Evolutionary conservation across 2,113 vertebrate species (phyloP).

Genomic region (Heterotis niloticus): DNA sequence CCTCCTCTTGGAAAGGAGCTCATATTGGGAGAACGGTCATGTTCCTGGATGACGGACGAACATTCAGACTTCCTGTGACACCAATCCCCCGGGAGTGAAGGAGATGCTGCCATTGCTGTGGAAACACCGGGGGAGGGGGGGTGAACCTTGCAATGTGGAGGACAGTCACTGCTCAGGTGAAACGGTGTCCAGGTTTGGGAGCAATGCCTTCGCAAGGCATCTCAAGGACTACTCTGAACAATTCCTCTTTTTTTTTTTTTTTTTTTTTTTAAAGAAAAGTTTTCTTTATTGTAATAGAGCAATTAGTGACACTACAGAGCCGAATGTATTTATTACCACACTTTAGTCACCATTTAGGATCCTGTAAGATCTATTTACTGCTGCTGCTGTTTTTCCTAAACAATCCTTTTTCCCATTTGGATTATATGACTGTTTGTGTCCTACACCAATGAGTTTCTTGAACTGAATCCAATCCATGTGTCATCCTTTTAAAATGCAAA

Average conservation of each 20-base stretch:
- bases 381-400: slow-evolving; percentile 68
- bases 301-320: slow-evolving; percentile 67
- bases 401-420: slow-evolving; percentile 25
- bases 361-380: slow-evolving; percentile 61
- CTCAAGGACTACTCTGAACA: slow-evolving; percentile 46
- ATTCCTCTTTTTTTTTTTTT: no score
- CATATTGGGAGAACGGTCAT: slow-evolving; percentile 60
- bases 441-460: slow-evolving; percentile 32
- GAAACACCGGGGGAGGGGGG: slow-evolving; percentile 40
- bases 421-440: slow-evolving; percentile 30
- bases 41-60: slow-evolving; percentile 54
- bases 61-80: slow-evolving; percentile 48
- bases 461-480: slow-evolving; percentile 28
- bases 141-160: slow-evolving; percentile 34
- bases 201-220: slow-evolving; percentile 43
- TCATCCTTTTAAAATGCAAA: slow-evolving; percentile 34
- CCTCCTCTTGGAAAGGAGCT: slow-evolving; percentile 60
- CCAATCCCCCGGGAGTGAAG: slow-evolving; percentile 50
- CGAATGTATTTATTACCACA: slow-evolving; percentile 88
- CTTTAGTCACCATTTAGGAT: slow-evolving; percentile 66
- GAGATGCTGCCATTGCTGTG: slow-evolving; percentile 56
- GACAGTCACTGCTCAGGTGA: slow-evolving; percentile 54
- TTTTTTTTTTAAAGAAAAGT: slow-evolving; percentile 36
- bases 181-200: slow-evolving; percentile 51
- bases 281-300: slow-evolving; percentile 59